Evolutionary conservation across 2,888 invertebrate species (phyloP), one percentile per base, ranked within the genome.

Genomic region (Campopleginae sp.): DNA sequence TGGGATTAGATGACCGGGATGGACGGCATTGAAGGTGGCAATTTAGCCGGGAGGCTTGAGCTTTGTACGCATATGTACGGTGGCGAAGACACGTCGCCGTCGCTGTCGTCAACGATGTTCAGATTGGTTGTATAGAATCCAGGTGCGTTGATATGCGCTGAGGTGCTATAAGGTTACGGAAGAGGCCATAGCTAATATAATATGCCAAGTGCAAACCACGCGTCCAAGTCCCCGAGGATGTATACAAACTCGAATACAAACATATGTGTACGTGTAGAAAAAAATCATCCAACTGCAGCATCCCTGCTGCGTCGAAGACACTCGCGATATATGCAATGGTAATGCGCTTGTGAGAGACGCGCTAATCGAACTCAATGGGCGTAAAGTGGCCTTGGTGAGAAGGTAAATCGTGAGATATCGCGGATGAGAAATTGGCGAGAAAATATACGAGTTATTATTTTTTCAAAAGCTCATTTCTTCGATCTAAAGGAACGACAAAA

Each of bases 321-420:
- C 38, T 85, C 58, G 82, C 48, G 82, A 76, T 72, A 19, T 23
- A 81, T 82, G 74, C 46, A 51, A 61, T 58, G 80, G 38, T 58
- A 42, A 51, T 58, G 71, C 66, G 71, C n/a, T 23, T 42, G 46
- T 48, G 51, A 65, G 85, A 87, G 86, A 88, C 86, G 88, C 86
- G 87, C 88, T 88, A 89, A 90, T 90, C 88, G 89, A 88, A 88
- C 88, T 86, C 87, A 90, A 87, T 88, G 87, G 88, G 88, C 87
- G 89, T 89, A 88, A 90, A 90, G 89, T 88, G 72, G 65, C 44
- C 70, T 74, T 58, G 58, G 82, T 58, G 82, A 65, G 33, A 78
- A 86, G 86, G 85, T 86, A 88, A 89, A 89, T 87, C 87, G 80
- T 42, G 82, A 58, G 58, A 58, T 27, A 63, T 61, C 44, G 31